These are phyloP conservation scores for Pangasius krempfi DNA, from an alignment of 2,797 vertebrate species.

Conservation along the genomic window DNA sequence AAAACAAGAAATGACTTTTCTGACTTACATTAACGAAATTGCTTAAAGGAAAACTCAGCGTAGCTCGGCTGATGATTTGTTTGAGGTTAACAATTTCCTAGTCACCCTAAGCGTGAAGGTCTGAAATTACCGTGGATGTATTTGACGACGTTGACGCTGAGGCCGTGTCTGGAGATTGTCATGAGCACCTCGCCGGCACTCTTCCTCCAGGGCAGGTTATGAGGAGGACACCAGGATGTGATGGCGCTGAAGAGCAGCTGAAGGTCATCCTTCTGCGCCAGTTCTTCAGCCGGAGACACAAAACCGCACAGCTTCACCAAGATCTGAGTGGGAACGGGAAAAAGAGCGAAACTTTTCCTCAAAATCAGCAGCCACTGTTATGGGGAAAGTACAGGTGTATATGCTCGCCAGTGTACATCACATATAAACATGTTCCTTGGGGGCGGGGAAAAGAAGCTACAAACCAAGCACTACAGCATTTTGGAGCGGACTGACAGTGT, in stretches of 20 bases:
- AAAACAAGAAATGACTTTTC: background rate
- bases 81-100: background rate
- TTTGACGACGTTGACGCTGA: slow-evolving; percentile 97
- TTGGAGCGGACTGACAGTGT: background rate
- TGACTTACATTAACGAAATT: background rate
- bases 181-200: slow-evolving; percentile 96
- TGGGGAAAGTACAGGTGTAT: background rate
- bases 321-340: slow-evolving; percentile 74
- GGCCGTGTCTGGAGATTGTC: slow-evolving; percentile 95
- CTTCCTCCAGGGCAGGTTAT: slow-evolving; percentile 97
- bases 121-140: slow-evolving; percentile 89
- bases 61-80: background rate
- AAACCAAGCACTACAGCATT: background rate
- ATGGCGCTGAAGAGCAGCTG: slow-evolving; percentile 99
- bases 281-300: slow-evolving; percentile 94
- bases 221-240: slow-evolving; percentile 98
- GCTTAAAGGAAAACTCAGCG: background rate
- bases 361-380: background rate
- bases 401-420: background rate
- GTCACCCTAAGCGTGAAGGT: background rate
- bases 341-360: background rate
- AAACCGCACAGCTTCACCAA: slow-evolving; percentile 96
- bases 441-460: background rate
- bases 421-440: background rate
- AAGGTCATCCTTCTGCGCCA: slow-evolving; percentile 98